These are phyloP conservation scores for Drosophila kikkawai DNA, from an alignment of 1,140 invertebrate genomes.

Conservation along the genomic window DNA sequence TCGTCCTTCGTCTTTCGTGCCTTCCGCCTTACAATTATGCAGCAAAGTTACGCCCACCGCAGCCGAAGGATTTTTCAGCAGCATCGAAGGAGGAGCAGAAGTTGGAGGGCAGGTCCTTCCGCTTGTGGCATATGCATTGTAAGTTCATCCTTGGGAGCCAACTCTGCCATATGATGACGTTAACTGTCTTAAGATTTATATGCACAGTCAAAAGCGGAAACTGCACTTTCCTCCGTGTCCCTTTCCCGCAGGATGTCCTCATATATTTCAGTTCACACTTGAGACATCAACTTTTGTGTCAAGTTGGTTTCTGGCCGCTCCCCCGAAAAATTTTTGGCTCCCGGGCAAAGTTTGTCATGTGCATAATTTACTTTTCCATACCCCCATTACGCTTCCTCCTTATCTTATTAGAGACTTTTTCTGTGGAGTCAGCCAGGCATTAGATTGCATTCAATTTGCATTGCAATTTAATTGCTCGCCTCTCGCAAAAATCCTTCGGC, in stretches of 20 bases:
- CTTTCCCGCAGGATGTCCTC: slow-evolving; percentile 28
- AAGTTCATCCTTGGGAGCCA: slow-evolving; percentile 61
- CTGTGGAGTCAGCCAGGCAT: slow-evolving; percentile 39
- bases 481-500: slow-evolving; percentile 33
- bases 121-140: slow-evolving; percentile 56
- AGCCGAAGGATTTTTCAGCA: slow-evolving; percentile 57
- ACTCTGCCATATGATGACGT: slow-evolving; percentile 75
- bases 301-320: slow-evolving; percentile 38
- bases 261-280: slow-evolving; percentile 79
- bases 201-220: slow-evolving; percentile 78
- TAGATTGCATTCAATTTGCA: slow-evolving; percentile 68
- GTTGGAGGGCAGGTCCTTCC: slow-evolving; percentile 31
- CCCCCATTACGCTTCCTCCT: slow-evolving; percentile 41
- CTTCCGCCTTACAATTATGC: slow-evolving; percentile 66
- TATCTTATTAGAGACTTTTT: slow-evolving; percentile 63
- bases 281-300: slow-evolving; percentile 78
- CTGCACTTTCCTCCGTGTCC: slow-evolving; percentile 65
- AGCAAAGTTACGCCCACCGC: slow-evolving; percentile 53
- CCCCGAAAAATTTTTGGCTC: slow-evolving; percentile 20
- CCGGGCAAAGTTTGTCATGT: slow-evolving; percentile 66
- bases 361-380: slow-evolving; percentile 67
- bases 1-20: slow-evolving; percentile 29
- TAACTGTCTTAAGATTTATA: slow-evolving; percentile 83
- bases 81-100: neutral
- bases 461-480: slow-evolving; percentile 61